Conservation (phyloP, 2,113 vertebrate genomes). For the Elephas maximus region DNA sequence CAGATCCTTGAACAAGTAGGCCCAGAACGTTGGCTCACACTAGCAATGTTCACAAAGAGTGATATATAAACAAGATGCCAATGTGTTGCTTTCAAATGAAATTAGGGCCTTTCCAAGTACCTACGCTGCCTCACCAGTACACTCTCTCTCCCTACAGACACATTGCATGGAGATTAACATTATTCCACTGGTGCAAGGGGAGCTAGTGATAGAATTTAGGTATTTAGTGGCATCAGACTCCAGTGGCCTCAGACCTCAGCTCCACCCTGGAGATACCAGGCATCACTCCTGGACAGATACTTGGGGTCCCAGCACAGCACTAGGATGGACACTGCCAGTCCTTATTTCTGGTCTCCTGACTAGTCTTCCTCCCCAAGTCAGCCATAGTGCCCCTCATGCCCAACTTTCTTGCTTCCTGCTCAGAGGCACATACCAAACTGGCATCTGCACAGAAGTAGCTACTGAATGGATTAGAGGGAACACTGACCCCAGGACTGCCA, state of each 20-base stretch:
- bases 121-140: no score
- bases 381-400: neutral
- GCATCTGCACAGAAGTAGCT: neutral
- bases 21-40: neutral
- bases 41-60: neutral
- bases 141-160: neutral
- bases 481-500: neutral
- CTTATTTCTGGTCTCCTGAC: neutral
- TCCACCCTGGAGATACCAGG: neutral
- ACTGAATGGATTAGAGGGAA: neutral
- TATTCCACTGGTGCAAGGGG: neutral
- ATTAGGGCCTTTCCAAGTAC: no score
- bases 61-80: neutral
- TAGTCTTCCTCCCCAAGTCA: neutral
- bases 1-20: neutral
- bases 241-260: neutral
- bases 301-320: neutral
- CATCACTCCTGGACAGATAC: neutral
- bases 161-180: neutral
- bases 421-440: neutral
- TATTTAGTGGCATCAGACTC: neutral
- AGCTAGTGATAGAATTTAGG: neutral
- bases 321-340: no score
- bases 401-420: neutral
- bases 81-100: neutral